Percentiles rank a stretch among this genome's conserved stretches.
These are phyloP conservation scores for Tonatia bakeri DNA, from an alignment of 2,113 vertebrate species.

Conservation along the genomic window DNA sequence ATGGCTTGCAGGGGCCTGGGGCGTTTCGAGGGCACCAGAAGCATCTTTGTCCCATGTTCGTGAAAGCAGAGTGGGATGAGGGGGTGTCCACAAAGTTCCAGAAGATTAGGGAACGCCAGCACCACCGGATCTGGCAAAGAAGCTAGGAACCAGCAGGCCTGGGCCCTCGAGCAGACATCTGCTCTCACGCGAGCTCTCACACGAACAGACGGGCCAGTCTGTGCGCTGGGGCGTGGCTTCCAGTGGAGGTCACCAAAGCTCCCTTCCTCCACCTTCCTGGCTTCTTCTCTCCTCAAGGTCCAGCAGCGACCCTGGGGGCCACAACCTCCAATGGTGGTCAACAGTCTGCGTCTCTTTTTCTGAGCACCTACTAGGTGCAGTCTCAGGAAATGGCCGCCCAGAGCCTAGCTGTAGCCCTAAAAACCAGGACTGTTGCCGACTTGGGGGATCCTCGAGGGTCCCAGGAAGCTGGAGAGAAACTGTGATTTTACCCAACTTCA, in stretches of 20 bases:
- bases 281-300: background rate
- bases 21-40: background rate
- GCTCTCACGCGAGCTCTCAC: too few species aligned
- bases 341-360: background rate
- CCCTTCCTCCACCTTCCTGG: background rate
- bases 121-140: background rate
- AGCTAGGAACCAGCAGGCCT: background rate
- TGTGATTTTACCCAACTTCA: background rate
- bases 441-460: background rate
- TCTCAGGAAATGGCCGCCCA: background rate
- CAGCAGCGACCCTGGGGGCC: background rate
- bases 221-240: background rate
- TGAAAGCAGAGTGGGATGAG: background rate
- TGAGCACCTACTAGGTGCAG: background rate
- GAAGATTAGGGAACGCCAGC: background rate
- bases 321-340: background rate
- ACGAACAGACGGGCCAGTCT: rapidly evolving
- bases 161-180: background rate
- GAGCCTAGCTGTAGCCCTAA: background rate
- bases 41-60: background rate
- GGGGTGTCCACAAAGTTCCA: background rate
- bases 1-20: background rate
- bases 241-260: too few species aligned
- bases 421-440: rapidly evolving
- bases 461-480: background rate